Conservation (phyloP, 92 coral and sea anemone species). For the Isaurus tuberculatus region DNA sequence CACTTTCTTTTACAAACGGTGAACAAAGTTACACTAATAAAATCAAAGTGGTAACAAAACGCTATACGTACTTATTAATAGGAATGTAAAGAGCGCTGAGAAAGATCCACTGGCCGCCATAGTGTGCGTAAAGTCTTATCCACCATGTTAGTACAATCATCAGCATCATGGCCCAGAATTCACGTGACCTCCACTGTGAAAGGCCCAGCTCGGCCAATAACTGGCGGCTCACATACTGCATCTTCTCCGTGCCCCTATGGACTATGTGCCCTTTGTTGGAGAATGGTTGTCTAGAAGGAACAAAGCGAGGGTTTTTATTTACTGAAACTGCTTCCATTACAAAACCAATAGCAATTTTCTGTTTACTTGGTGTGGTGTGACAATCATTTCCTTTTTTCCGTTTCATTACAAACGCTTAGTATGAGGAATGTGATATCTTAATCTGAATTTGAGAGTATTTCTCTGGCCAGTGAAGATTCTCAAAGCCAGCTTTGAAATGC, state of each 20-base stretch:
- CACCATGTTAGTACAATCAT: slow-evolving; percentile 97
- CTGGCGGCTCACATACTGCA: slow-evolving; percentile 99
- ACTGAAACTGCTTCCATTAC: too few relatives aligned
- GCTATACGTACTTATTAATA: slow-evolving; percentile 80
- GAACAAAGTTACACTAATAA: neutral
- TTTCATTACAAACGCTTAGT: too few relatives aligned
- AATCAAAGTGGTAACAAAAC: neutral
- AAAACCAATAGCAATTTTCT: too few relatives aligned
- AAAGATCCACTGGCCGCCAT: slow-evolving; percentile 98
- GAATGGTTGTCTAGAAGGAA: slow-evolving; percentile 79
- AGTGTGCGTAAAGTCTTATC: slow-evolving; percentile 91
- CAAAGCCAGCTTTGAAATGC: too few relatives aligned
- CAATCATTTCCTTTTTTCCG: too few relatives aligned
- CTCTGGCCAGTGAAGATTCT: too few relatives aligned
- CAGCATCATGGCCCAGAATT: slow-evolving; percentile 99
- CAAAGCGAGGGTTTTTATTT: neutral
- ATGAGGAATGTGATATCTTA: too few relatives aligned
- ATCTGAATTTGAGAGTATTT: too few relatives aligned
- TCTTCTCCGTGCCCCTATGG: slow-evolving; percentile 97
- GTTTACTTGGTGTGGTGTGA: too few relatives aligned
- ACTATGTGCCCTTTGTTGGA: slow-evolving; percentile 97
- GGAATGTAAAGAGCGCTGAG: slow-evolving; percentile 91
- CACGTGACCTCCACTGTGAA: slow-evolving; percentile 99
- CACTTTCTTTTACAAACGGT: too few relatives aligned
- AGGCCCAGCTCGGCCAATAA: slow-evolving; percentile 96